Conservation (phyloP, 2,888 invertebrate species). For the Ormia ochracea region DNA sequence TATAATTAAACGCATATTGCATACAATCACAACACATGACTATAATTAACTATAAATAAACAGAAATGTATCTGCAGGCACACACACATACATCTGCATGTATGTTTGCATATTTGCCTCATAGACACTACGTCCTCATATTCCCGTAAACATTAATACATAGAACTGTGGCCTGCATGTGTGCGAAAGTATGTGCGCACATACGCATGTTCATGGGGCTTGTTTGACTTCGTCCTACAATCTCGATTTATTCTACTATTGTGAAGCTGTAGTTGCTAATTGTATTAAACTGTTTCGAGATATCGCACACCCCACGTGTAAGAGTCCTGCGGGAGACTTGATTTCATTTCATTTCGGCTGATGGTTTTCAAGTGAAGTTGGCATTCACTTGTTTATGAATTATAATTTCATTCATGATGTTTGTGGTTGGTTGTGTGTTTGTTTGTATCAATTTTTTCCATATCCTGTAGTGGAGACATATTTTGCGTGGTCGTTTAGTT, state of each 20-base stretch:
- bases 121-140: too few relatives aligned
- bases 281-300: conserved; percentile 46
- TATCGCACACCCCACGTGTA: conserved; percentile 29
- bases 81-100: conserved; percentile 37
- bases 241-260: conserved; percentile 6
- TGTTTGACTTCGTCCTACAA: conserved; percentile 15
- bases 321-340: conserved; percentile 52
- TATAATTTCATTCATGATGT: conserved; percentile 6
- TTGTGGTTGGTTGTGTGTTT: conserved; percentile 7
- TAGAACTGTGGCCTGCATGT: too few relatives aligned
- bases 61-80: neutral
- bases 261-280: conserved; percentile 49
- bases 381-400: conserved; percentile 39
- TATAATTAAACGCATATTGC: conserved; percentile 16
- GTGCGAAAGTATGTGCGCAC: too few relatives aligned
- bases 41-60: conserved; percentile 29
- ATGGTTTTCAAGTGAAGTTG: conserved; percentile 29
- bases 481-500: conserved; percentile 48
- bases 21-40: conserved; percentile 30
- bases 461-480: conserved; percentile 46
- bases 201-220: neutral
- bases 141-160: too few relatives aligned
- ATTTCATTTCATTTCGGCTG: conserved; percentile 26
- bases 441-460: conserved; percentile 10
- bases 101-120: too few relatives aligned